Conservation (phyloP, 1,140 invertebrate genomes). For the Plodia interpunctella region DNA sequence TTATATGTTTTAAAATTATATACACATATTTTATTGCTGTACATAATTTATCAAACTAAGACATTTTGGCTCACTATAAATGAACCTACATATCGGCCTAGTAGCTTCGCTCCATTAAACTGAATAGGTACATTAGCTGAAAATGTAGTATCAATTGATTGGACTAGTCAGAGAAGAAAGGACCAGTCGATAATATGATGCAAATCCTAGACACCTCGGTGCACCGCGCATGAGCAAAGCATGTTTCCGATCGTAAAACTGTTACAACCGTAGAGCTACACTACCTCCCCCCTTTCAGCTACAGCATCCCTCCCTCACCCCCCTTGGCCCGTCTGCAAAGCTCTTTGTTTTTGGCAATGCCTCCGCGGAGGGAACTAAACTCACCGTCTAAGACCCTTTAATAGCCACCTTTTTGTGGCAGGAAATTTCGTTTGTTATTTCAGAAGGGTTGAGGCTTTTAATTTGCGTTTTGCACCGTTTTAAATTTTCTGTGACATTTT, state of each 20-base stretch:
- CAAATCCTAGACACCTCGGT: conserved; percentile 52
- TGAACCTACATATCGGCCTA: too few species aligned
- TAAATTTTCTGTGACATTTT: conserved; percentile 3
- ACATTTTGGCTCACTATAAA: too few species aligned
- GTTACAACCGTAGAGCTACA: conserved; percentile 44
- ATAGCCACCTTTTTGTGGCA: conserved; percentile 51
- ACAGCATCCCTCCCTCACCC: conserved; percentile 24
- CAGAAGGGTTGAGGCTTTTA: conserved; percentile 51
- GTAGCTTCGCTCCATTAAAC: too few species aligned
- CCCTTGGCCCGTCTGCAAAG: conserved; percentile 34
- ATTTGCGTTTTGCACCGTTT: conserved; percentile 23
- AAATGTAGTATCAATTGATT: not conserved
- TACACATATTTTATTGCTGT: too few species aligned
- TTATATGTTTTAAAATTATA: too few species aligned
- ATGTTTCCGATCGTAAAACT: conserved; percentile 71
- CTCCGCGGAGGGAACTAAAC: conserved; percentile 46
- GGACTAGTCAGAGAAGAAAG: not conserved
- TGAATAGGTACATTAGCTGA: too few species aligned
- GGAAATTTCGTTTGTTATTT: conserved; percentile 45
- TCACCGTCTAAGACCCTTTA: conserved; percentile 62
- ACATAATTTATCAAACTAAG: too few species aligned
- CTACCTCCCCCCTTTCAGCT: conserved; percentile 25
- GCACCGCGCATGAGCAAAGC: conserved; percentile 67
- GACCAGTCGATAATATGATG: conserved; percentile 56
- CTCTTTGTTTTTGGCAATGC: conserved; percentile 67